Base-by-base conservation (phyloP, 30 jellyfish, hydroid and myxozoan genomes). In the Calvadosia cruxmelitensis region DNA sequence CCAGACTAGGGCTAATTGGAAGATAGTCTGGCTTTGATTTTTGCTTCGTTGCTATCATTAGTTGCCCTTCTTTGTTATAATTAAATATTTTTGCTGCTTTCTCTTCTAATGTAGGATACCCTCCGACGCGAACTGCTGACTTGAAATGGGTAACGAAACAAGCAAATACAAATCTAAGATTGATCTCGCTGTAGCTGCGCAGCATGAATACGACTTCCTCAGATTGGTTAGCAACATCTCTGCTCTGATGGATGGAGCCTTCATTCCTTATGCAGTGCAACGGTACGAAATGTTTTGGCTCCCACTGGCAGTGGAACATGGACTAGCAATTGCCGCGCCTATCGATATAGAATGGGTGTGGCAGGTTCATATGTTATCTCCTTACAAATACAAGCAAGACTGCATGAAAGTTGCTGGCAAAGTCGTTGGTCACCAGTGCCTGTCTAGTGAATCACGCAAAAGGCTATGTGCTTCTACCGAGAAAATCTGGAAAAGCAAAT, bases 281-380 rank as follows among this genome's bases (percentile, higher is more conserved):
- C 84, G 85, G 0, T 75, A 75, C 34, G 85, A 75, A 50, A 64
- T 16, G 15, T 75, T 29, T 31, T 75, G 85, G 85, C 78, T 75
- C 2, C 85, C 85, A 1, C 53, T 75, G 15, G 85, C 85, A 20
- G 78, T 35, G 2, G 66, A 75, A 23, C 61, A 75, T 30, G 42
- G 2, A 27, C 42, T 25, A 12, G 13, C 27, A 12, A 20, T 75
- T 12, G 83, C 53, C n/a, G 96, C 96, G 57, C 96, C 96, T 24
- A 67, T 85, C 28, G 96, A 85, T 69, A 79, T 85, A 13, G 93
- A 85, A 72, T 79, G 84, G 83, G 66, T 85, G 26, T 85, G 96
- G 94, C 74, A 80, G 72, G 92, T 77, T 2, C 96, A 85, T 53
- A 78, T 85, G 94, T 66, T 76, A 74, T 68, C 78, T 52, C 96